A percentile compares a stretch with the other conserved stretches of the same genome.
Evolutionary conservation across 2,888 invertebrate species (phyloP).

Genomic region (Macaria liturata): DNA sequence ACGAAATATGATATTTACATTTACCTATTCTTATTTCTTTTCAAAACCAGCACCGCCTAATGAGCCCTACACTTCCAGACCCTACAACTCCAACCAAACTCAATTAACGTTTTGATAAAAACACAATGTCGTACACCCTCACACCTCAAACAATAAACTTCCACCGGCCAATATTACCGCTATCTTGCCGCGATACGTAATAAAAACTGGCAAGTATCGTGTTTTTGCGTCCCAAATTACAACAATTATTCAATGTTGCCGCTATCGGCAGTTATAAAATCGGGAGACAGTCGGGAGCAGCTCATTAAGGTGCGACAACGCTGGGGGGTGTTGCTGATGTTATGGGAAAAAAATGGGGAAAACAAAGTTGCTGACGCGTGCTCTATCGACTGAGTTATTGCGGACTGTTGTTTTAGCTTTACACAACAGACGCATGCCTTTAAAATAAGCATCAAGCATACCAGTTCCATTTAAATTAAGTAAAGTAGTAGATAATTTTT

Average conservation of each 20-base stretch:
- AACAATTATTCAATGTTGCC: slow-evolving; percentile 80
- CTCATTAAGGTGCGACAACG: slow-evolving; percentile 65
- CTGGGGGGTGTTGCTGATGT: slow-evolving; percentile 35
- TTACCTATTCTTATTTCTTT: no score
- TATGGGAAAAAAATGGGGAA: slow-evolving; percentile 32
- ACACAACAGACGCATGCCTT: no score
- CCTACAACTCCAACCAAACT: slow-evolving; percentile 4
- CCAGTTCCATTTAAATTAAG: no score
- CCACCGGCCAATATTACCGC: slow-evolving; percentile 44
- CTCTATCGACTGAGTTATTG: neutral
- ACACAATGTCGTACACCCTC: slow-evolving; percentile 25
- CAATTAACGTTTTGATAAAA: slow-evolving; percentile 25
- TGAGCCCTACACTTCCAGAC: no score
- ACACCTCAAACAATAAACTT: slow-evolving; percentile 31
- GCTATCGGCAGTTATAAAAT: slow-evolving; percentile 79
- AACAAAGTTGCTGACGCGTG: slow-evolving; percentile 26
- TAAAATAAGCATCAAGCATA: no score
- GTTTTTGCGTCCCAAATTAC: slow-evolving; percentile 76
- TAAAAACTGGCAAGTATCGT: slow-evolving; percentile 64
- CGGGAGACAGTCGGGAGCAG: slow-evolving; percentile 55
- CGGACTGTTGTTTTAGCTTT: neutral
- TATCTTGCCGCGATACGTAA: slow-evolving; percentile 63
- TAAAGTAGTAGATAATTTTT: no score
- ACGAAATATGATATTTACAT: no score
- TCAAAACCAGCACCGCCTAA: no score